Base-by-base conservation (phyloP, 2,888 invertebrate species). In the Sarcophaga rosellei region DNA sequence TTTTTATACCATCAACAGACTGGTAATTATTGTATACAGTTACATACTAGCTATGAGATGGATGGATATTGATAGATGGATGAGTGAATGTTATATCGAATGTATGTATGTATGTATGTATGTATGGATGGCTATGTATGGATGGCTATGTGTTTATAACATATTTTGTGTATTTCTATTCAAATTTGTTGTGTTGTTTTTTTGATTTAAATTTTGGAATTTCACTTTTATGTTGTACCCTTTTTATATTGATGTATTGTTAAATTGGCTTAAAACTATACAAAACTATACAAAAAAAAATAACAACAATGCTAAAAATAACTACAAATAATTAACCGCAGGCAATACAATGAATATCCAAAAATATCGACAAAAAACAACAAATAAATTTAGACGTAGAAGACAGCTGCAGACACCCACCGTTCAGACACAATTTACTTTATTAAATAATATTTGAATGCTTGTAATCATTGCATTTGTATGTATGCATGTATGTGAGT, bases 1-100 rank as follows among this genome's bases (percentile, higher is more conserved):
- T 89, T 91, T 92, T 91, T 92, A 91, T 91, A 92, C 81, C 69
- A 15, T 87, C 23, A 70, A 78, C 88, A 86, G 69, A 87, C 89
- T 83, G 86, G 12, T 57, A 21, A 59, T 59, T 59, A 63, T 44
- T 45, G 6, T 47, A 25, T 44, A 23, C 63, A 72, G 53, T 61
- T 65, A 77, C 0, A 0, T n/a, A n/a, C n/a, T 15, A 53, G 53
- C 17, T 70, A 25, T 59, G 21, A 20, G 61, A 61, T 20, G 20
- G 61, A 21, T 21, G 44, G 35, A 44, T 66, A 25, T 6, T 0
- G 25, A 25, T 25, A 21, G 47, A 53, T 62, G 20, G 53, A 44
- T 53, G 72, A 62, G 20, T 83, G 62, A 72, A 82, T 53, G 59
- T 35, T 10, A 35, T 35, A 35, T 10, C 35, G 35, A 35, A 8